Base-by-base conservation (phyloP, 2,888 invertebrate species). In the Spisula subtruncata region DNA sequence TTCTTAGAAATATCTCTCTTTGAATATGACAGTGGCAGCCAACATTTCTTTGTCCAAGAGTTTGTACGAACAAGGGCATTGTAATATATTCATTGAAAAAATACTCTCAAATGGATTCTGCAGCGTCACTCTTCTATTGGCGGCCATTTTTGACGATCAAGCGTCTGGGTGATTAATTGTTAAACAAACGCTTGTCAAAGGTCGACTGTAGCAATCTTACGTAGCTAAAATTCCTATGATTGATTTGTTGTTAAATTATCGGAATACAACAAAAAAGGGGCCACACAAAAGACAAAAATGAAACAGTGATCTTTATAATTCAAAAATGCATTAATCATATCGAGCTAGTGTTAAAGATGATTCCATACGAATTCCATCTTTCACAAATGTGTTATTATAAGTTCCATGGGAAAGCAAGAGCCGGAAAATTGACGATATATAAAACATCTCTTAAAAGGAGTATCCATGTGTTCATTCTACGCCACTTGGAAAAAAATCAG, bases 131-230 rank as follows among this genome's bases (percentile, higher is more conserved):
- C 32, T 75, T 75, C 75, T 32, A 75, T 35, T 32, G 32, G 75
- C 75, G 16, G 75, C 75, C 75, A 75, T 75, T 75, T 75, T 75
- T 75, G 16, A 75, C 35, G 25, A 35, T 75, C 75, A 75, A 75
- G 75, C 75, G 75, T 35, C 35, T 75, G 18, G 75, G 25, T 75
- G 84, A 84, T 84, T 84, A 51, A 84, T 84, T 84, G 48, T 46
- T 32, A 84, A 84, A 84, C 46, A 48, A 75, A 84, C 41, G 48
- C 71, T 75, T 51, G 84, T 75, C 85, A 85, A 20, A 48, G 85
- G 85, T 85, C 80, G 79, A 79, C 41, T 51, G 85, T 56, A 25
- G 80, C 80, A 85, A 80, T 85, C 85, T 85, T 35, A 85, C 35
- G 29, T 85, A 85, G 29, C 29, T 71, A 32, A 79, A 35, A 41